Evolutionary conservation across 2,888 invertebrate species (phyloP), one percentile per base, ranked within the genome.

Genomic region (Troides aeacus): DNA sequence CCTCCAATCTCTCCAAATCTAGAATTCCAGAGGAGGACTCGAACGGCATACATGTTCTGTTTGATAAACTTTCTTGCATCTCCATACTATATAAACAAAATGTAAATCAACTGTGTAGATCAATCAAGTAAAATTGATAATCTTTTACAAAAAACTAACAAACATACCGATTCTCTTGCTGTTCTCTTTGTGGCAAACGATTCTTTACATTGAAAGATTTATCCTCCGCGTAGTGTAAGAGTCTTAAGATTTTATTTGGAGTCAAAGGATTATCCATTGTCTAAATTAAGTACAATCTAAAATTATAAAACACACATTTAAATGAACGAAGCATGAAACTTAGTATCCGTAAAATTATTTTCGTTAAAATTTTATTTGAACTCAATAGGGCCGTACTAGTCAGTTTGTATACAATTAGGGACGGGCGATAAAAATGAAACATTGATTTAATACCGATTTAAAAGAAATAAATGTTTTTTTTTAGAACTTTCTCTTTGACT

Each of bases 11-110:
- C 59, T 92, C 90, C 70, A 92, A 77, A 75, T 92, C 92, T 71
- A 92, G 74, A 68, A 92, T 87, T 8, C 92, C 90, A 50, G 91
- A 91, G 71, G 92, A 92, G 36, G 84, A 85, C 73, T 90, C 90
- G 12, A 70, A 69, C 50, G 71, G 63, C 57, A 66, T 67, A 68
- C 65, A 70, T 23, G 72, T 72, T 72, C n/a, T 69, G 21, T 65
- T 64, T 64, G 66, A 62, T 69, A 50, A 73, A 73, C 78, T 68
- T 65, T 62, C 69, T 17, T 65, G 65, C 15, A 2, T 30, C 18
- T 65, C 61, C 58, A 39, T 7, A 10, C 65, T 61, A 59, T 50
- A 15, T n/a, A 62, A 8, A 53, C n/a, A 53, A 53, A 53, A 53
- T 53, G 12, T 15, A 53, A 18, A 17, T 6, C 1, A 53, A 15